These are phyloP conservation scores for Rhinolophus sinicus DNA, from an alignment of 2,113 vertebrate genomes.

Conservation along the genomic window DNA sequence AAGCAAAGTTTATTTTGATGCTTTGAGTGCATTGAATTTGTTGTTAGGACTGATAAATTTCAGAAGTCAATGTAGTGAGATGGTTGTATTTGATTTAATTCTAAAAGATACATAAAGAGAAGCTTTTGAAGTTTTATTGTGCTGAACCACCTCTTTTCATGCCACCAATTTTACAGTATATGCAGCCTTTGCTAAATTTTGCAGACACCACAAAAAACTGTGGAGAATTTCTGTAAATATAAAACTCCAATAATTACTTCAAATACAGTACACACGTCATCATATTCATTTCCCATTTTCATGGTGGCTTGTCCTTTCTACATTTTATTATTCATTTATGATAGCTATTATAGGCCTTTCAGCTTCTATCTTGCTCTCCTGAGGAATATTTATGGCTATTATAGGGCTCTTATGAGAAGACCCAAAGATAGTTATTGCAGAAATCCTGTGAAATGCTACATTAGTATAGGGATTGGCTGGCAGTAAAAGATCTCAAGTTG, in stretches of 20 bases:
- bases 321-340: conserved; percentile 92
- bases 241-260: conserved; percentile 86
- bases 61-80: conserved; percentile 40
- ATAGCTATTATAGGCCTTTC: conserved; percentile 88
- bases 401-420: conserved; percentile 89
- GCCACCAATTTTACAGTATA: conserved; percentile 63
- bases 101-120: neutral
- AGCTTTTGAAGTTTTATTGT: conserved; percentile 19
- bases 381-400: conserved; percentile 89
- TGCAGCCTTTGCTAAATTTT: conserved; percentile 70
- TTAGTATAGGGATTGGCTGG: conserved; percentile 83
- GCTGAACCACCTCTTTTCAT: conserved; percentile 49
- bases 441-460: conserved; percentile 87
- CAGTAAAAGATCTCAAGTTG: conserved; percentile 87
- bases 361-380: conserved; percentile 87
- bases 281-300: conserved; percentile 89
- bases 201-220: conserved; percentile 78
- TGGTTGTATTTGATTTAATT: conserved; percentile 55
- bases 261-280: conserved; percentile 83
- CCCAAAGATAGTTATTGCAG: conserved; percentile 87
- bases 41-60: conserved; percentile 51
- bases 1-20: conserved; percentile 1
- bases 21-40: neutral
- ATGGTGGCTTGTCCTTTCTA: conserved; percentile 87
- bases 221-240: conserved; percentile 86